Percentiles rank a stretch among this genome's conserved stretches.
These are phyloP conservation scores for Gastrophysa polygoni DNA, from an alignment of 2,888 invertebrate genomes.

Conservation along the genomic window DNA sequence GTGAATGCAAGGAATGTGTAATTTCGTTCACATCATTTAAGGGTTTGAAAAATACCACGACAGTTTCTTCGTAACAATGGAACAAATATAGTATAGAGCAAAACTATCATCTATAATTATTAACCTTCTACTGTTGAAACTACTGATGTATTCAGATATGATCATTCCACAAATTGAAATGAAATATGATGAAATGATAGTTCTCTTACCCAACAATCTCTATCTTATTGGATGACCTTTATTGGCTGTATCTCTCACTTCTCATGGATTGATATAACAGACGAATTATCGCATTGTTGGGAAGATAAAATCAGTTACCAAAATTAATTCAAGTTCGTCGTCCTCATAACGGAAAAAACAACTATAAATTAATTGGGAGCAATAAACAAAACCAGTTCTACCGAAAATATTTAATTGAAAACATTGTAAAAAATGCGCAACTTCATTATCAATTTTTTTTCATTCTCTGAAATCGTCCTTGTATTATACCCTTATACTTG, in stretches of 20 bases:
- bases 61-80: too few species aligned
- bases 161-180: neutral
- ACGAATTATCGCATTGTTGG: neutral
- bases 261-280: neutral
- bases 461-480: too few species aligned
- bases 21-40: too few species aligned
- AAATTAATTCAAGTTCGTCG: slow-evolving; percentile 1
- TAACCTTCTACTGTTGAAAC: neutral
- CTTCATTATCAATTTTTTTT: too few species aligned
- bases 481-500: too few species aligned
- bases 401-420: slow-evolving; percentile 10
- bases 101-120: too few species aligned
- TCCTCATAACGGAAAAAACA: slow-evolving; percentile 10
- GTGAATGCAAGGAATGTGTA: too few species aligned
- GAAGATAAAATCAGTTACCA: neutral
- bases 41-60: too few species aligned
- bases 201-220: neutral
- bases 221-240: neutral
- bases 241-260: neutral
- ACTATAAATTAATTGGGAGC: slow-evolving; percentile 6
- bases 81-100: too few species aligned
- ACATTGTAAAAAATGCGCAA: neutral
- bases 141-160: neutral
- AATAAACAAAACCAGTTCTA: slow-evolving; percentile 4
- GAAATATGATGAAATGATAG: neutral